Evolutionary conservation across 1,140 invertebrate genomes (phyloP), one percentile per base, ranked within the genome.

Genomic region (Plutomurus gul): DNA sequence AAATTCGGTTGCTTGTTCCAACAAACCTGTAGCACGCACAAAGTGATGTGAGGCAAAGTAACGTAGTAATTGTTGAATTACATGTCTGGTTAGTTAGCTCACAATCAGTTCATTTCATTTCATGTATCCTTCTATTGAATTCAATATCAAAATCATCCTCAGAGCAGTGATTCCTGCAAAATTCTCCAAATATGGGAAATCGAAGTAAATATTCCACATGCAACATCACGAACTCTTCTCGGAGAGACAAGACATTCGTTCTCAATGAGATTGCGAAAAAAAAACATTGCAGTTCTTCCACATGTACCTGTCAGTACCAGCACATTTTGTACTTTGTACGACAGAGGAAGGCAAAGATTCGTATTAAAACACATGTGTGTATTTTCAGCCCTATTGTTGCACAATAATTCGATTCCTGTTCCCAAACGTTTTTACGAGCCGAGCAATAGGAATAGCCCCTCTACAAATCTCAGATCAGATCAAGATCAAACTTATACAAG

Each of bases 151-250:
- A 65, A 65, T 65, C 56, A 65, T 30, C 7, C 30, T 36, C 56
- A 65, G 51, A 56, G 36, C 16, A 33, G 56, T 30, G n/a, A 65
- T 65, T 65, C 56, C 56, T 65, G 27, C 56, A 65, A 65, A 65
- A n/a, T 65, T 65, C 36, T 65, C 56, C 56, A 65, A 65, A 65
- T 65, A 65, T 65, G 56, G 56, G 56, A 65, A 65, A 65, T n/a
- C 56, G 13, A 65, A 65, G 56, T 65, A 65, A 65, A 65, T 36
- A n/a, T 8, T 30, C 56, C 36, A 65, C 56, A 65, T 30, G 56
- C 5, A 65, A 65, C 16, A 36, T 65, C 56, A 65, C 56, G 56
- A 65, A 18, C 56, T 65, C 39, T n/a, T 10, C 39, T 43, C 10
- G n/a, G 39, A 43, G 39, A 43, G 39, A 43, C 56, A 13, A 18